Base-by-base conservation (phyloP, 2,797 vertebrate genomes). In the Acipenser ruthenus region DNA sequence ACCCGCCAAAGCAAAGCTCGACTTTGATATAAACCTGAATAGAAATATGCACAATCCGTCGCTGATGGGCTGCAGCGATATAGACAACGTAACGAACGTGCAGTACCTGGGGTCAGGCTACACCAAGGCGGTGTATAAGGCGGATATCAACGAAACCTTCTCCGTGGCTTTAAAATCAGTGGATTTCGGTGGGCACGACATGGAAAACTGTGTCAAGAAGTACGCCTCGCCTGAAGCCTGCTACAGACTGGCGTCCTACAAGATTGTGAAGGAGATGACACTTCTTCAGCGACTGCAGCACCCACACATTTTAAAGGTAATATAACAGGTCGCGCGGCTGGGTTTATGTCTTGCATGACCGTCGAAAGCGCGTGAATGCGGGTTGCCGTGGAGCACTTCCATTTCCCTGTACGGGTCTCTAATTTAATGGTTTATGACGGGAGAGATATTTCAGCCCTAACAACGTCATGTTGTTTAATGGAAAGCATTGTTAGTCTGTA, bases 91-190 rank as follows among this genome's bases (percentile, higher is more conserved):
- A 74, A 88, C 81, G 72, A 78, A 84, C 63, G 86, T 91, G 23
- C 92, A 85, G 70, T 94, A 92, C 82, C 78, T 94, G 77, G 93
- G 93, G 73, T 93, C 92, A 0, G 93, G 93, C 48, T 94, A 94
- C 87, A 94, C 93, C 67, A 94, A 94, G 80, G 91, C 93, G 18
- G 93, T 94, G 65, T 91, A 94, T 82, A 89, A 86, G 73, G 91
- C 89, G 66, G 83, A 85, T 1, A 80, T 94, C 65, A 92, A 93
- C 77, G 76, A 82, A 68, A 90, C 84, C 68, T 81, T 91, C 71
- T 87, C 91, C 1, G 92, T 93, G 78, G 92, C 92, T 15, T 87
- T 94, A 65, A 94, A 94, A 74, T 88, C 91, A 1, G 92, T 94
- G 70, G 92, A 94, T 79, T 89, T 93, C 65, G 83, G 83, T 53